Conservation (phyloP, 2,888 invertebrate genomes). For the Nemapogon koenigi region DNA sequence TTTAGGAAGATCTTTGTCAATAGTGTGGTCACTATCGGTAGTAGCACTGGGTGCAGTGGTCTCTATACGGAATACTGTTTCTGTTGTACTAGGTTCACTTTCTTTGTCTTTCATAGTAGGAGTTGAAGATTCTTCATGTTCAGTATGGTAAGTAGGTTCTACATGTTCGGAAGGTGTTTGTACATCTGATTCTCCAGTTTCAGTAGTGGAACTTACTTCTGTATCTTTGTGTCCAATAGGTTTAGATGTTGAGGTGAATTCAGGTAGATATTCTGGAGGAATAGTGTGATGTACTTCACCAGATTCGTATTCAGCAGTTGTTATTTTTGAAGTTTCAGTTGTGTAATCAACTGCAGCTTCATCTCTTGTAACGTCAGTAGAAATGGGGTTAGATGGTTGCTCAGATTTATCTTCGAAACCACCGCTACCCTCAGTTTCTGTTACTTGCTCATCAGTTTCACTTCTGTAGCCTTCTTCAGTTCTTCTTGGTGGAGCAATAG, state of each 20-base stretch:
- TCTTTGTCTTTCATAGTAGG: neutral
- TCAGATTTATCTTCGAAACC: constrained; percentile 1
- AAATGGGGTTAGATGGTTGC: constrained; percentile 10
- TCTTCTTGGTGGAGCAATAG: constrained; percentile 36
- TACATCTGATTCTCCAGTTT: neutral
- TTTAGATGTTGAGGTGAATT: neutral
- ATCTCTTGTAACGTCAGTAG: no score
- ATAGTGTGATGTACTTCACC: neutral
- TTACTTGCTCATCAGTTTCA: constrained; percentile 21
- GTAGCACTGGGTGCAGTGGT: no score
- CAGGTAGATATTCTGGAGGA: neutral
- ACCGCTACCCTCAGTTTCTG: constrained; percentile 14
- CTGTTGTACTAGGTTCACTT: neutral
- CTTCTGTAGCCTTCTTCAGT: neutral
- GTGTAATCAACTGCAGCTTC: constrained; percentile 16
- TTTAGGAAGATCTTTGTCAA: no score
- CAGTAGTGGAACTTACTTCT: neutral
- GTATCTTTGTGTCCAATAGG: neutral
- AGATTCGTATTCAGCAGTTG: neutral
- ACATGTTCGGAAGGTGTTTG: neutral
- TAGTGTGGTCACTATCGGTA: no score
- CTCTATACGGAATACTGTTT: no score
- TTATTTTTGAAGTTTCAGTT: neutral
- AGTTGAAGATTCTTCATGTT: constrained; percentile 1
- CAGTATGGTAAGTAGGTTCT: no score